Conservation (phyloP, 1,140 invertebrate species). For the Drosophila elegans region DNA sequence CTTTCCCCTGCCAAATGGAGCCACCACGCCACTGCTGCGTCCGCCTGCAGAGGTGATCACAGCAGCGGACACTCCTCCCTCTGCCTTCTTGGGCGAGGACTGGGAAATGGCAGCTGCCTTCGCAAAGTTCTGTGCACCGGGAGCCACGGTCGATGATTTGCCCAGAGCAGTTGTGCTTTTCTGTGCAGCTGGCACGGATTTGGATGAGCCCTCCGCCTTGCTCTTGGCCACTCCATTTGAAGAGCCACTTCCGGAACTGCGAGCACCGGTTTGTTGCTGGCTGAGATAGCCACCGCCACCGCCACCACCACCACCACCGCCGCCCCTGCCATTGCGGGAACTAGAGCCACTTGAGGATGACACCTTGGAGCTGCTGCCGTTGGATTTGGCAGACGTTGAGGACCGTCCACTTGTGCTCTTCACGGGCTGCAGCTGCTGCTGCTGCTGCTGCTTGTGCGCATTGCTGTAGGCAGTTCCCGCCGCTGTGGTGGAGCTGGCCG, state of each 20-base stretch:
- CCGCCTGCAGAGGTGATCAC: conserved; percentile 33
- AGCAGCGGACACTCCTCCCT: conserved; percentile 13
- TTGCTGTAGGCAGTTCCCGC: conserved; percentile 52
- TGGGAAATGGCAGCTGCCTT: conserved; percentile 38
- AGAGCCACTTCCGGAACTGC: conserved; percentile 19
- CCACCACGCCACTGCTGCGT: conserved; percentile 79
- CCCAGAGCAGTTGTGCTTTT: conserved; percentile 30
- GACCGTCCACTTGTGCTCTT: conserved; percentile 59
- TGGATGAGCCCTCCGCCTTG: conserved; percentile 44
- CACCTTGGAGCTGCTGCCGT: conserved; percentile 50
- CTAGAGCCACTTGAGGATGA: conserved; percentile 28
- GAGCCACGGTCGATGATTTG: conserved; percentile 44
- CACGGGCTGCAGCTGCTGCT: conserved; percentile 64
- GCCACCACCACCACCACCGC: no score
- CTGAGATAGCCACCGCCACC: conserved; percentile 41
- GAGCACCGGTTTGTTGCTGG: conserved; percentile 44
- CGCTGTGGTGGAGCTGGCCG: conserved; percentile 64
- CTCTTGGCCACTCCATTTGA: conserved; percentile 53
- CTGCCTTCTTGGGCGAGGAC: conserved; percentile 71
- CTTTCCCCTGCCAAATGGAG: conserved; percentile 85
- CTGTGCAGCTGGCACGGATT: conserved; percentile 32
- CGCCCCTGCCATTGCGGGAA: conserved; percentile 39
- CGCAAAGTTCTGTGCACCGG: conserved; percentile 53
- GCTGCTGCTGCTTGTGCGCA: conserved; percentile 78
- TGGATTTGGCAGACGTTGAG: conserved; percentile 45